These are phyloP conservation scores for Drosophila kambysellisi DNA, from an alignment of 2,888 invertebrate genomes.

Conservation along the genomic window DNA sequence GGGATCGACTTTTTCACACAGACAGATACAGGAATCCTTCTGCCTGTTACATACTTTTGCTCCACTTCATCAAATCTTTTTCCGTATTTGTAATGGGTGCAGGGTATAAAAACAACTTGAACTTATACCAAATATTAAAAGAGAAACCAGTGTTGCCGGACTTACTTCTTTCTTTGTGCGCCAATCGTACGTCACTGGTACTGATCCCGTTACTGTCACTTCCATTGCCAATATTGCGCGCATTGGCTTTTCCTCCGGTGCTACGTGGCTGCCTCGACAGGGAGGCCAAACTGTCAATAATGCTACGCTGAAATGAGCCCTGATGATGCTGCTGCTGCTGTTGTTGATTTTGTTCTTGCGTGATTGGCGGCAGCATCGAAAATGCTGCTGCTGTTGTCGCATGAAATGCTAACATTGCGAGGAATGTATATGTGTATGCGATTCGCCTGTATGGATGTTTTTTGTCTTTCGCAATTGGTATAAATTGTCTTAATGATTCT, in stretches of 20 bases:
- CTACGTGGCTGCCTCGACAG: conserved; percentile 3
- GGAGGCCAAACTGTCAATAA: conserved; percentile 11
- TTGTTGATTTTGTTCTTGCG: conserved; percentile 18
- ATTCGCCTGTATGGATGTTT: conserved; percentile 24
- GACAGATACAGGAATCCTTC: neutral
- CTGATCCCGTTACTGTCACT: conserved; percentile 7
- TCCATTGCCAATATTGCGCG: conserved; percentile 5
- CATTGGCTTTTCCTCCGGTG: conserved; percentile 2
- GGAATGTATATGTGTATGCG: conserved; percentile 57
- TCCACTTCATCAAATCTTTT: neutral
- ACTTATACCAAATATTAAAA: neutral
- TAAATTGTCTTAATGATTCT: conserved; percentile 6
- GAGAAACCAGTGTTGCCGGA: conserved; percentile 27
- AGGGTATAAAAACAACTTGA: neutral
- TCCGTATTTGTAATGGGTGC: neutral
- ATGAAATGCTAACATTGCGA: conserved; percentile 66
- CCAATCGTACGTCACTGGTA: conserved; percentile 39
- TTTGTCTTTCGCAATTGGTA: conserved; percentile 16
- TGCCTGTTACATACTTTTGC: neutral
- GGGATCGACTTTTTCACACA: neutral
- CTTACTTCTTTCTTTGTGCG: conserved; percentile 72
- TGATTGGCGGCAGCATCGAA: conserved; percentile 32
- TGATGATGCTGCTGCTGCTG: conserved; percentile 3
- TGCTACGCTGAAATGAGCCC: conserved; percentile 4
- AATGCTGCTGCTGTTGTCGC: conserved; percentile 53